These are phyloP conservation scores for Andrena chrysosceles DNA, from an alignment of 2,888 invertebrate species.

Conservation along the genomic window DNA sequence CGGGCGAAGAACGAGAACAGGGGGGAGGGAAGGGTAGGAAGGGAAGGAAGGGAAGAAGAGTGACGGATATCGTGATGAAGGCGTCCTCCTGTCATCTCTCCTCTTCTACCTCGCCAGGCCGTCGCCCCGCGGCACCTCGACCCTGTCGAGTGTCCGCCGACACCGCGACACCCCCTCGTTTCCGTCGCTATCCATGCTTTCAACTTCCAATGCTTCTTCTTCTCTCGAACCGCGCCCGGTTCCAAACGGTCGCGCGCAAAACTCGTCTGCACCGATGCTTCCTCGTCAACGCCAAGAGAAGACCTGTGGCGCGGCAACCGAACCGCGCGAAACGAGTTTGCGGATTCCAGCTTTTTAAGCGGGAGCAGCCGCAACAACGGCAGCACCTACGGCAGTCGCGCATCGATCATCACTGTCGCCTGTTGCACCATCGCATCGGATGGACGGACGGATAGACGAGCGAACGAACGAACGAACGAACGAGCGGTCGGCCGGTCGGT, in stretches of 20 bases:
- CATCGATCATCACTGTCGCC: constrained; percentile 84
- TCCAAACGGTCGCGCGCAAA: background rate
- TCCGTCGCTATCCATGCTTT: constrained; percentile 1
- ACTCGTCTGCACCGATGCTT: background rate
- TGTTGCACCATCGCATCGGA: constrained; percentile 78
- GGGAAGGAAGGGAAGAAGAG: constrained; percentile 73
- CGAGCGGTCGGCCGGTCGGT: constrained; percentile 57
- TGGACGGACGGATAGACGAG: constrained; percentile 63
- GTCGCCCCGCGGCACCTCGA: constrained; percentile 61
- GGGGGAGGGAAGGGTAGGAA: background rate
- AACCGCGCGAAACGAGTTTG: constrained; percentile 72
- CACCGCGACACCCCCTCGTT: constrained; percentile 27
- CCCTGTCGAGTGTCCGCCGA: constrained; percentile 14
- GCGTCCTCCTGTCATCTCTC: constrained; percentile 81
- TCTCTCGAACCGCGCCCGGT: constrained; percentile 36
- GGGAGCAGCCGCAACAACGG: constrained; percentile 68
- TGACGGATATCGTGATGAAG: constrained; percentile 83
- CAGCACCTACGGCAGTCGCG: constrained; percentile 72
- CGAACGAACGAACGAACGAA: constrained; percentile 55
- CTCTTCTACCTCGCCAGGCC: constrained; percentile 60
- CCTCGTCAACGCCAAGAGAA: background rate
- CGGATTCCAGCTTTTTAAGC: constrained; percentile 77
- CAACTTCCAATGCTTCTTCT: constrained; percentile 16
- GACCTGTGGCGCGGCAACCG: constrained; percentile 1
- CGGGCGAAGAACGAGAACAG: constrained; percentile 56